phyloP scores from a whole-genome alignment of 2,888 invertebrate genomes.

The Cremastobaeus sp. region DNA sequence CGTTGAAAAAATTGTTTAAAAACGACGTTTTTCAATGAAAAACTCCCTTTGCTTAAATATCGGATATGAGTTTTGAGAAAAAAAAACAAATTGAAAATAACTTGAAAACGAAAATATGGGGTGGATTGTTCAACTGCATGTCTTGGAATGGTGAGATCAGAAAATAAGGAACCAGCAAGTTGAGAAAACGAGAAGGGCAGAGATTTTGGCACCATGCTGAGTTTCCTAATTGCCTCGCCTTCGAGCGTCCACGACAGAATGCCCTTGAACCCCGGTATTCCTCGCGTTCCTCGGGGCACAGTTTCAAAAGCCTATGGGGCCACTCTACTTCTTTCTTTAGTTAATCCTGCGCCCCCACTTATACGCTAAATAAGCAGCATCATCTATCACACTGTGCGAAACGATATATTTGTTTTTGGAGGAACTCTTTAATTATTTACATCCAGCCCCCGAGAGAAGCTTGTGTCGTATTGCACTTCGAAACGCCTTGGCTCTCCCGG shows the following conservation, averaged over 20 bases:
- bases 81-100: slow-evolving; percentile 5
- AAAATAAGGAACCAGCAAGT: slow-evolving; percentile 59
- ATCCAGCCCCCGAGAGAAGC: slow-evolving; percentile 65
- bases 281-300: slow-evolving; percentile 63
- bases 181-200: slow-evolving; percentile 66
- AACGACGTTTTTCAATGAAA: no score
- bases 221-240: slow-evolving; percentile 77
- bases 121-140: slow-evolving; percentile 9
- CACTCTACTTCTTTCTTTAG: slow-evolving; percentile 53
- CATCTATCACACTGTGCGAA: slow-evolving; percentile 77
- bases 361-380: slow-evolving; percentile 74
- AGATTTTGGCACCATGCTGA: slow-evolving; percentile 76
- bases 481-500: slow-evolving; percentile 26
- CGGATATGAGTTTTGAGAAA: slow-evolving; percentile 1
- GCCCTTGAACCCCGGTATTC: slow-evolving; percentile 75
- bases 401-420: slow-evolving; percentile 77
- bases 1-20: no score
- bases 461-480: slow-evolving; percentile 48
- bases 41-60: no score
- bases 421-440: slow-evolving; percentile 76
- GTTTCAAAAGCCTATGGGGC: slow-evolving; percentile 66
- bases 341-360: slow-evolving; percentile 62
- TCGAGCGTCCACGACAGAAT: slow-evolving; percentile 68
- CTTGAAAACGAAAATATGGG: slow-evolving; percentile 32
- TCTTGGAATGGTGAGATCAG: slow-evolving; percentile 29